Conservation (phyloP, 1,140 invertebrate genomes). For the Hyphantria cunea region DNA sequence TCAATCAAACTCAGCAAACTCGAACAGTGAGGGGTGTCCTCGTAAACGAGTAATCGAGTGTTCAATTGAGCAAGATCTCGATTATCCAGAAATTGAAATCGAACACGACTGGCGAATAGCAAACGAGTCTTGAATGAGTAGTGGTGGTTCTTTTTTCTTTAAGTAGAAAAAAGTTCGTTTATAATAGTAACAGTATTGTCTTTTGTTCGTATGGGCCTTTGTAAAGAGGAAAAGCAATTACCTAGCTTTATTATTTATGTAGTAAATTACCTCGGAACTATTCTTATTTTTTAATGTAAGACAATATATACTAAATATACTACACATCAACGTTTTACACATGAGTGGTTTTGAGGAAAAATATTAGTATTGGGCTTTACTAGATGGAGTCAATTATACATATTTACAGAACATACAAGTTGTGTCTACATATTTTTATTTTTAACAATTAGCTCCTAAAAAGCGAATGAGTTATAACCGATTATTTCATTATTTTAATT, state of each 20-base stretch:
- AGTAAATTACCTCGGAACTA: constrained; percentile 22
- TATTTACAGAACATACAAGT: too few relatives aligned
- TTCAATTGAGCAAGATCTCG: constrained; percentile 80
- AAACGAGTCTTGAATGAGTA: constrained; percentile 60
- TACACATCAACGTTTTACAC: background rate
- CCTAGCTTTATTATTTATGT: constrained; percentile 20
- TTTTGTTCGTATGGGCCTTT: constrained; percentile 17
- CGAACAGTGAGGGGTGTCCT: constrained; percentile 66
- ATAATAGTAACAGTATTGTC: constrained; percentile 29
- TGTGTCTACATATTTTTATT: too few relatives aligned
- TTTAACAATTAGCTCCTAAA: too few relatives aligned
- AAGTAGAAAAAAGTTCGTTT: constrained; percentile 18
- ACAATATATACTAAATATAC: background rate
- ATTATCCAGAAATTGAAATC: constrained; percentile 79
- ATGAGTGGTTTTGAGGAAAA: too few relatives aligned
- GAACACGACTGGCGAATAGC: constrained; percentile 67
- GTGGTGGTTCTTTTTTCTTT: constrained; percentile 32
- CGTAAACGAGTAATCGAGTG: constrained; percentile 79
- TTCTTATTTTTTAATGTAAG: constrained; percentile 1
- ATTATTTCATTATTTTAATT: too few relatives aligned
- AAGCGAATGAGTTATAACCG: too few relatives aligned
- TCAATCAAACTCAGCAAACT: constrained; percentile 76
- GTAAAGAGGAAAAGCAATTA: constrained; percentile 27
- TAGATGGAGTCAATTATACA: too few relatives aligned
- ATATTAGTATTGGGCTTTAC: too few relatives aligned